phyloP scores from a whole-genome alignment of 1,140 invertebrate species.

The Alviniconcha marisindica region DNA sequence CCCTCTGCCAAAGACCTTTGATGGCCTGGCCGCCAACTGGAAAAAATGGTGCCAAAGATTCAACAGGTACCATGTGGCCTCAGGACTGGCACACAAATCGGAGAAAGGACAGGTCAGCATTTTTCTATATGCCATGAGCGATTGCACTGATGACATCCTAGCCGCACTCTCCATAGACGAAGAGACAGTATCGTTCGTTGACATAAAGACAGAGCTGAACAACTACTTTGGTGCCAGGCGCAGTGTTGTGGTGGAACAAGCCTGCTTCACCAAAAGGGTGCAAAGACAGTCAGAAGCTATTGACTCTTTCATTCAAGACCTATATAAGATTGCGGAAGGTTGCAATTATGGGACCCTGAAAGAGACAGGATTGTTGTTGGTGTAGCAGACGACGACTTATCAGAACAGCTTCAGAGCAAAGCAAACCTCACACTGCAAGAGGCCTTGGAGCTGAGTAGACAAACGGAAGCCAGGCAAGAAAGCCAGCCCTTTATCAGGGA shows the following conservation, averaged over 20 bases:
- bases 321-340: background rate
- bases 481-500: background rate
- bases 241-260: background rate
- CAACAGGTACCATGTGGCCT: background rate
- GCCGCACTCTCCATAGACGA: background rate
- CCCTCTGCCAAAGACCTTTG: background rate
- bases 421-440: constrained; percentile 8
- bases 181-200: background rate
- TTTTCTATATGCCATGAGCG: background rate
- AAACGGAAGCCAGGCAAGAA: background rate
- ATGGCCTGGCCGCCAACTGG: background rate
- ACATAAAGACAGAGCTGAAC: background rate
- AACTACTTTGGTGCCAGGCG: background rate
- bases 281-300: background rate
- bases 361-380: background rate
- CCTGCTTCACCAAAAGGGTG: background rate
- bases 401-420: background rate
- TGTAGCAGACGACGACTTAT: background rate
- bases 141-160: background rate
- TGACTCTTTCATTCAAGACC: background rate
- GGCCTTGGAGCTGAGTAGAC: background rate
- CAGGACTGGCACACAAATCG: background rate
- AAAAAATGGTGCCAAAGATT: background rate
- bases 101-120: background rate
- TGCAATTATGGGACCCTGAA: background rate